phyloP scores from a whole-genome alignment of 2,113 vertebrate genomes.

The Callocephalon fimbriatum region DNA sequence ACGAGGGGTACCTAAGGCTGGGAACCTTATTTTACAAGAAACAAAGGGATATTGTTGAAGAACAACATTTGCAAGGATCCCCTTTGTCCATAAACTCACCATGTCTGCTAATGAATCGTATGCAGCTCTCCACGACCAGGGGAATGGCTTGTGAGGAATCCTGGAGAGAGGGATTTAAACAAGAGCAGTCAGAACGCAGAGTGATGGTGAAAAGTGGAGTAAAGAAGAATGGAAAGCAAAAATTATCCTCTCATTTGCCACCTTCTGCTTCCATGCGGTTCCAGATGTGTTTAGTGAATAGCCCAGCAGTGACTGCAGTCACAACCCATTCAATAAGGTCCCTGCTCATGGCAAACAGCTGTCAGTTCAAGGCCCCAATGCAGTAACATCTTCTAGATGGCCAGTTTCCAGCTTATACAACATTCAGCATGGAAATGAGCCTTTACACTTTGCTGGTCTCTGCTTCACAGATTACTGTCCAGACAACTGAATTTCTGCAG shows the following conservation, averaged over 20 bases:
- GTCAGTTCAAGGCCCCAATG: neutral
- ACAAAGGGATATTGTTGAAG: neutral
- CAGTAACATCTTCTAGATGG: neutral
- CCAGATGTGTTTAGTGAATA: neutral
- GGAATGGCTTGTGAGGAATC: slow-evolving; percentile 92
- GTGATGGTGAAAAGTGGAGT: accelerated
- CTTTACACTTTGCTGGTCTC: neutral
- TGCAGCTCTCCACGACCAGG: slow-evolving; percentile 96
- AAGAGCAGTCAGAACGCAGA: neutral
- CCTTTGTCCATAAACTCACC: slow-evolving; percentile 76
- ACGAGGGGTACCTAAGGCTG: neutral
- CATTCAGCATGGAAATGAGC: neutral
- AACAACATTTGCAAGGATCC: neutral
- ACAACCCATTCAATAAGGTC: neutral
- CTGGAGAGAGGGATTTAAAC: slow-evolving; percentile 61
- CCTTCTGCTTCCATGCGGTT: neutral
- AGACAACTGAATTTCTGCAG: neutral
- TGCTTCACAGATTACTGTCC: neutral
- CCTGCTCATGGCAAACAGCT: neutral
- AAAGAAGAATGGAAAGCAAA: neutral
- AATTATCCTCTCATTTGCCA: neutral
- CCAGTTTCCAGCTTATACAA: neutral
- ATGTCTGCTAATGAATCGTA: slow-evolving; percentile 96
- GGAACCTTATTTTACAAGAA: neutral
- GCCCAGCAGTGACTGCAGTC: neutral